These are phyloP conservation scores for Nephila pilipes DNA, from an alignment of 1,140 invertebrate species.

Conservation along the genomic window DNA sequence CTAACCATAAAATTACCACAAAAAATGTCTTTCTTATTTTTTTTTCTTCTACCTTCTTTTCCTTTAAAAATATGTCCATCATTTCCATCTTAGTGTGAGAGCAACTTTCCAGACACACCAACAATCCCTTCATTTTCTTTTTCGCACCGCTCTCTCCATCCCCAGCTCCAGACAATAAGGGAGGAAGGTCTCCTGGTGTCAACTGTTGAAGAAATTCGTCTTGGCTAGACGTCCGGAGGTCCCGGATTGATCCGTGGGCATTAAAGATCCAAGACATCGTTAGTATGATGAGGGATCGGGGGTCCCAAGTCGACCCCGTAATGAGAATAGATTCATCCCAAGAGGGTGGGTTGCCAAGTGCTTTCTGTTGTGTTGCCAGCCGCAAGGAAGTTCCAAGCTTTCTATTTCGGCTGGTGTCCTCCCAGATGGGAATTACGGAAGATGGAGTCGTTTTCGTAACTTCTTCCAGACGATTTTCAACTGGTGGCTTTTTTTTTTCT, in stretches of 20 bases:
- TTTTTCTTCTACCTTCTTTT: not conserved
- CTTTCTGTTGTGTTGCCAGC: constrained; percentile 73
- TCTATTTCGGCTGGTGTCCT: constrained; percentile 21
- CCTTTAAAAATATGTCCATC: not conserved
- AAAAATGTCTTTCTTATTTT: too few species aligned
- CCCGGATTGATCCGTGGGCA: constrained; percentile 69
- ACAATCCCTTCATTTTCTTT: not conserved
- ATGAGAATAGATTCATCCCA: constrained; percentile 74
- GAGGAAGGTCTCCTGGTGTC: not conserved
- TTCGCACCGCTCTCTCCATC: not conserved
- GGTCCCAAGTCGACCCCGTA: constrained; percentile 62
- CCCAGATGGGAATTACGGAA: constrained; percentile 48
- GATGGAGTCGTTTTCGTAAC: constrained; percentile 16
- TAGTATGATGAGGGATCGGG: constrained; percentile 71
- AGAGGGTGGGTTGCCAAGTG: constrained; percentile 66
- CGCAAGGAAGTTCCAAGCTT: constrained; percentile 61
- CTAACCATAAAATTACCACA: too few species aligned
- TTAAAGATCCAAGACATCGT: constrained; percentile 73
- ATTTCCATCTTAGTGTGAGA: not conserved
- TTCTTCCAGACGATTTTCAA: constrained; percentile 6
- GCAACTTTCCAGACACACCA: not conserved
- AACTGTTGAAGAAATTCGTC: constrained; percentile 36
- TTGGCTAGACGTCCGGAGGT: constrained; percentile 38
- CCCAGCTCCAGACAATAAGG: not conserved
- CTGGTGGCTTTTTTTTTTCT: constrained; percentile 17